Evolutionary conservation across 2,113 vertebrate species (phyloP).

Genomic region (Bostrychus sinensis): DNA sequence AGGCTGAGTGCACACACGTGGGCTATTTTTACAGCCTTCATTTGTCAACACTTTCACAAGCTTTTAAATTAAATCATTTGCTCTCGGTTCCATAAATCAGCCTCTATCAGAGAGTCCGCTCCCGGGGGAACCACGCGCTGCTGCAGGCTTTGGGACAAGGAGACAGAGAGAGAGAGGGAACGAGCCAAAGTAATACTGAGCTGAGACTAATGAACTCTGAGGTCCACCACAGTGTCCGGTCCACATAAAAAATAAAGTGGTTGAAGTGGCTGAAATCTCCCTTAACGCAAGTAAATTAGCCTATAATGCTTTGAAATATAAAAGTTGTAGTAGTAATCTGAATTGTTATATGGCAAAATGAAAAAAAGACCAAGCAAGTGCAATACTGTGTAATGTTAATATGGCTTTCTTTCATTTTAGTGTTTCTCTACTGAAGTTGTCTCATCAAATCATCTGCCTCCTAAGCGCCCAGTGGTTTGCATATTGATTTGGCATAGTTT

Average conservation of each 20-base stretch:
- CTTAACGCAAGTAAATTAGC: too few relatives aligned
- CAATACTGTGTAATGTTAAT: too few relatives aligned
- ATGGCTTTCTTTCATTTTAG: too few relatives aligned
- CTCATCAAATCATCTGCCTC: too few relatives aligned
- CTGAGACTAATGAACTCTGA: constrained; percentile 37
- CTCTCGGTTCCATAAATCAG: constrained; percentile 1
- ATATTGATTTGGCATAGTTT: too few relatives aligned
- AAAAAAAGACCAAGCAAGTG: too few relatives aligned
- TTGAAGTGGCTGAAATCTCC: too few relatives aligned
- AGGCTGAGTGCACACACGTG: constrained; percentile 5
- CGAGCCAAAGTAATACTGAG: constrained; percentile 30
- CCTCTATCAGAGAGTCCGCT: constrained; percentile 8
- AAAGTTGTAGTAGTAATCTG: too few relatives aligned
- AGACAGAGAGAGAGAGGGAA: constrained; percentile 26
- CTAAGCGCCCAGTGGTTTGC: too few relatives aligned
- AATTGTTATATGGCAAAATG: too few relatives aligned
- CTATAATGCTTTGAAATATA: too few relatives aligned
- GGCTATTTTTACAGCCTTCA: constrained; percentile 3
- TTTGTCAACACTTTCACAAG: constrained; percentile 11
- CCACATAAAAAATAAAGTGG: background rate
- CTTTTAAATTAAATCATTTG: background rate
- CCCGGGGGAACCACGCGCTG: background rate
- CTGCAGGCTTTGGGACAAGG: constrained; percentile 2
- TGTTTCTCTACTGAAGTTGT: too few relatives aligned
- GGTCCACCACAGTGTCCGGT: constrained; percentile 27